Base-by-base conservation (phyloP, 2,888 invertebrate species). In the Drosophila pseudotakahashii region DNA sequence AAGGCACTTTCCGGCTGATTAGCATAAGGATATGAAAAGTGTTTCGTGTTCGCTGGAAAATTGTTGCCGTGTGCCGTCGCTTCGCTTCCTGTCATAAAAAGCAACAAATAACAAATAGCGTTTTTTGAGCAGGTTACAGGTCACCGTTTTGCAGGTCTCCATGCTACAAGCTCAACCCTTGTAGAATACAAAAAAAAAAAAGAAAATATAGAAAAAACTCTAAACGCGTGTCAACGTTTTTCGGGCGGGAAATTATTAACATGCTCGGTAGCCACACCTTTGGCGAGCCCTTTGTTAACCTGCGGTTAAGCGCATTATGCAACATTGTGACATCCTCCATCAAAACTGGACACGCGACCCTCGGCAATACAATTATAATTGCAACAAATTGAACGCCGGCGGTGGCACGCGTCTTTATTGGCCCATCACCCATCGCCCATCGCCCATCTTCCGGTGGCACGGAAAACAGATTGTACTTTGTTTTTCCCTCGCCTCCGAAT, bases 301-400 rank as follows among this genome's bases (percentile, higher is more conserved):
- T 86, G 87, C 51, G 84, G 84, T 83, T 84, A 84, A 86, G 88
- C 83, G 86, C 67, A 83, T 88, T 84, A 86, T 75, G 82, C 82
- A 82, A 82, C 84, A 88, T 79, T 88, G 76, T 77, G 89, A 85
- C 78, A 81, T 81, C 58, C 30, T 30, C 48, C 60, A 68, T 52
- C 62, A 7, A 7, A 32, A 36, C 62, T 62, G 83, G 81, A 74
- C 82, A 88, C 88, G 82, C 72, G 88, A 73, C 82, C 39, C 23
- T 11, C 39, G 54, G 78, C 86, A 90, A 89, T 86, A 90, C 89
- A 91, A 90, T 91, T 90, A 84, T 84, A 91, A 92, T 91, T 91
- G 92, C 89, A 88, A 89, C 90, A 92, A 92, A 91, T 90, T 91
- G 91, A 91, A 91, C 92, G 92, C 54, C 91, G 91, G 77, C 88